Percentiles rank a stretch among this genome's conserved stretches.
These are phyloP conservation scores for Origma solitaria DNA, from an alignment of 2,113 vertebrate species.

Conservation along the genomic window DNA sequence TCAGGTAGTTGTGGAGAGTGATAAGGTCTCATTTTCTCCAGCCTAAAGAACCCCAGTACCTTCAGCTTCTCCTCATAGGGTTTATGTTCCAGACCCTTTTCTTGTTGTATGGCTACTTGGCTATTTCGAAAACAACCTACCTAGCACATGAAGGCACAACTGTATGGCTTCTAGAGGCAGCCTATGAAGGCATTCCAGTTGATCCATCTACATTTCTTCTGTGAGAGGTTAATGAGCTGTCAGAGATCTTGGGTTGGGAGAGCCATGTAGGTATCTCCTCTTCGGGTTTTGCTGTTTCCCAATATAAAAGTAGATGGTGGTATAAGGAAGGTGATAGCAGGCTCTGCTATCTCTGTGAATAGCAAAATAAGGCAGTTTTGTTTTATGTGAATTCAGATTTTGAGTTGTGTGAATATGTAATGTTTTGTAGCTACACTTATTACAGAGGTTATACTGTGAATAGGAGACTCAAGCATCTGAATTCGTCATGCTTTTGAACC, in stretches of 20 bases:
- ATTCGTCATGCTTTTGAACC: not conserved
- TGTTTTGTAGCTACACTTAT: not conserved
- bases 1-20: not conserved
- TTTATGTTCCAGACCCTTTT: not conserved
- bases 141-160: not conserved
- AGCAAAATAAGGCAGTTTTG: not conserved
- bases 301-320: not conserved
- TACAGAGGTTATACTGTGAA: not conserved
- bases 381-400: not conserved
- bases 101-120: not conserved
- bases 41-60: no score
- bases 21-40: not conserved
- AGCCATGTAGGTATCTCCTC: not conserved
- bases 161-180: not conserved
- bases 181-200: not conserved
- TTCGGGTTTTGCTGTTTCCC: not conserved
- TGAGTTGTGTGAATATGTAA: not conserved
- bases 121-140: rapidly evolving
- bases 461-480: not conserved
- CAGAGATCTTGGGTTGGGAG: not conserved
- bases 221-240: not conserved
- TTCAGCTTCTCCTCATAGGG: not conserved
- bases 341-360: not conserved
- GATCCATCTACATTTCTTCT: not conserved
- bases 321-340: not conserved